Conservation (phyloP, 1,140 invertebrate genomes). For the Druon quercuslanigerum region DNA sequence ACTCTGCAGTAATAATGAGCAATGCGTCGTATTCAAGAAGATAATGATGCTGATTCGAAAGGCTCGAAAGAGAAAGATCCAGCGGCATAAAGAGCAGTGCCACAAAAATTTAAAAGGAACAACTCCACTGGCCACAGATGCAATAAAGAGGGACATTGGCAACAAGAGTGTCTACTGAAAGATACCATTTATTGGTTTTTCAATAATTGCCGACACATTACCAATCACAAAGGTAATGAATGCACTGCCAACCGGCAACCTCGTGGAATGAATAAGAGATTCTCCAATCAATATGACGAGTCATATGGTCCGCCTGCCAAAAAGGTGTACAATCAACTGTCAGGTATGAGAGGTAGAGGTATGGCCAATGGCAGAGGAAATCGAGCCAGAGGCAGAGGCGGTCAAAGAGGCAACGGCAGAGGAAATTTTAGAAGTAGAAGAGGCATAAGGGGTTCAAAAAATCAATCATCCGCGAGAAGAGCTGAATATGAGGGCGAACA, state of each 20-base stretch:
- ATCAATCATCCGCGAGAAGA: constrained; percentile 37
- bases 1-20: constrained; percentile 34
- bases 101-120: constrained; percentile 1
- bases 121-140: constrained; percentile 41
- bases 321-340: too few species aligned
- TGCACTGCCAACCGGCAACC: constrained; percentile 22
- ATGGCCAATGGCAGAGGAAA: constrained; percentile 37
- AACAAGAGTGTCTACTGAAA: constrained; percentile 38
- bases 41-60: constrained; percentile 28
- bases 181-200: constrained; percentile 43
- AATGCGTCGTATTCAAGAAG: constrained; percentile 39
- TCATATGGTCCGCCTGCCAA: constrained; percentile 33
- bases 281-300: constrained; percentile 17
- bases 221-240: constrained; percentile 43
- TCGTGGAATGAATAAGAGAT: constrained; percentile 37
- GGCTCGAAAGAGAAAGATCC: constrained; percentile 34
- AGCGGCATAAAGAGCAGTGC: constrained; percentile 35
- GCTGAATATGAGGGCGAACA: constrained; percentile 39
- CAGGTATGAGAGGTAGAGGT: constrained; percentile 37
- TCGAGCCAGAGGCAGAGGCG: not conserved
- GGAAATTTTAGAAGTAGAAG: constrained; percentile 30
- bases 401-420: not conserved
- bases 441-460: constrained; percentile 24
- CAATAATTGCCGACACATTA: constrained; percentile 39
- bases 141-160: constrained; percentile 42